phyloP scores from a whole-genome alignment of 2,888 invertebrate genomes.

The Epinotia nisella region DNA sequence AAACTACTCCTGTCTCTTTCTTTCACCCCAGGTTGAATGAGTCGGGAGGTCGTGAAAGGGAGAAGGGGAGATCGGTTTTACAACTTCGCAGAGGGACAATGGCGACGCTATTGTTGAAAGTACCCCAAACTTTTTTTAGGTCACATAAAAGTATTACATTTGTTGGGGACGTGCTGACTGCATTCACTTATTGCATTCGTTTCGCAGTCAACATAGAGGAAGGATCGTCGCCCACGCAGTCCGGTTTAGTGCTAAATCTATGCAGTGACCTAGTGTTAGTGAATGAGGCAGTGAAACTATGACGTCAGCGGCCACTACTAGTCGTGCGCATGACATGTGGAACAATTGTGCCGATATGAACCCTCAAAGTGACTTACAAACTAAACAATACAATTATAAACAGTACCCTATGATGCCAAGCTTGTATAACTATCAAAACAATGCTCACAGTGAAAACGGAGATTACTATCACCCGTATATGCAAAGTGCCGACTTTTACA shows the following conservation, averaged over 20 bases:
- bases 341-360: constrained; percentile 69
- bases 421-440: constrained; percentile 67
- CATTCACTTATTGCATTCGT: constrained; percentile 79
- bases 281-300: constrained; percentile 56
- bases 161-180: constrained; percentile 79
- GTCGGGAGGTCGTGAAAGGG: constrained; percentile 56
- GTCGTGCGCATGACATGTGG: constrained; percentile 78
- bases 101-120: constrained; percentile 81
- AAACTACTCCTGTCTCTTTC: constrained; percentile 65
- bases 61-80: constrained; percentile 70
- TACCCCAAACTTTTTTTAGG: constrained; percentile 84
- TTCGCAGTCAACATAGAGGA: constrained; percentile 76
- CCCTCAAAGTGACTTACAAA: constrained; percentile 63
- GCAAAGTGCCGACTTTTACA: constrained; percentile 58
- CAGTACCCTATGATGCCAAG: constrained; percentile 62
- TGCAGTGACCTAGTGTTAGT: constrained; percentile 58
- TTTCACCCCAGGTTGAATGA: constrained; percentile 48
- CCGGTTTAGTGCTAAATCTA: constrained; percentile 57
- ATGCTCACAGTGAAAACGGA: constrained; percentile 63
- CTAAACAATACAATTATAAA: constrained; percentile 64
- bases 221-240: constrained; percentile 77
- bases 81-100: constrained; percentile 80
- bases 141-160: constrained; percentile 83
- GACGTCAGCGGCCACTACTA: constrained; percentile 71
- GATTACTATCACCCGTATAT: constrained; percentile 59